These are phyloP conservation scores for Rhinogobius similis DNA, from an alignment of 2,113 vertebrate genomes.

Conservation along the genomic window DNA sequence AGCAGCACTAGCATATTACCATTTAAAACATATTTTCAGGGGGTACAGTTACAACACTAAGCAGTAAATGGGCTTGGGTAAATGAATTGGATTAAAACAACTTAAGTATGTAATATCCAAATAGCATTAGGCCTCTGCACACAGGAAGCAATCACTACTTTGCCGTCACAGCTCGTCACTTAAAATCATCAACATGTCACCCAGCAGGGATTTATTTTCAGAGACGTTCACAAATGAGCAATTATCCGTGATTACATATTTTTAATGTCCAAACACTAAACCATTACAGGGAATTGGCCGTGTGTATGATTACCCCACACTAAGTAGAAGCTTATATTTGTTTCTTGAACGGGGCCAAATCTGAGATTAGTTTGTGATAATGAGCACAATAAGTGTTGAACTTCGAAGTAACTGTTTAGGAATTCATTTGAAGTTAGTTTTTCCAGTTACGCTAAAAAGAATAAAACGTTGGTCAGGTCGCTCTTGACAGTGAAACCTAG, in stretches of 20 bases:
- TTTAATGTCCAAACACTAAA: slow-evolving; percentile 3
- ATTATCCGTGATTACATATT: slow-evolving; percentile 6
- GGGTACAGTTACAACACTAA: not conserved
- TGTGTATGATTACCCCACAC: slow-evolving; percentile 6
- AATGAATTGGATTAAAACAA: slow-evolving; percentile 16
- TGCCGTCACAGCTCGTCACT: slow-evolving; percentile 8
- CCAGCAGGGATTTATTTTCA: slow-evolving; percentile 1
- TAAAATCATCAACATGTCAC: slow-evolving; percentile 10
- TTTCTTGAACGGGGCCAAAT: not conserved
- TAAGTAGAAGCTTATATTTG: slow-evolving; percentile 1
- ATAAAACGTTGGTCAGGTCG: not conserved
- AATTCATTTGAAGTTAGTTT: not conserved
- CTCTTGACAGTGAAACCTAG: too few species aligned
- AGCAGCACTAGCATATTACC: not conserved
- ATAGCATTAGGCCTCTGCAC: slow-evolving; percentile 12
- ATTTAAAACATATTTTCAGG: slow-evolving; percentile 9
- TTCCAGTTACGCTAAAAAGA: not conserved
- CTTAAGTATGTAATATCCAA: slow-evolving; percentile 15
- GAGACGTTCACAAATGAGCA: slow-evolving; percentile 10
- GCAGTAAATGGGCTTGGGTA: slow-evolving; percentile 7
- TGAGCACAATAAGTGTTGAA: not conserved
- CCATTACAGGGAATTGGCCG: not conserved
- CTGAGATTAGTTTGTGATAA: slow-evolving; percentile 8
- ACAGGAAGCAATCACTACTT: slow-evolving; percentile 11
- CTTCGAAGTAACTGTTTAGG: not conserved